Evolutionary conservation across 2,888 invertebrate genomes (phyloP).

Genomic region (Epistrophe eligans): DNA sequence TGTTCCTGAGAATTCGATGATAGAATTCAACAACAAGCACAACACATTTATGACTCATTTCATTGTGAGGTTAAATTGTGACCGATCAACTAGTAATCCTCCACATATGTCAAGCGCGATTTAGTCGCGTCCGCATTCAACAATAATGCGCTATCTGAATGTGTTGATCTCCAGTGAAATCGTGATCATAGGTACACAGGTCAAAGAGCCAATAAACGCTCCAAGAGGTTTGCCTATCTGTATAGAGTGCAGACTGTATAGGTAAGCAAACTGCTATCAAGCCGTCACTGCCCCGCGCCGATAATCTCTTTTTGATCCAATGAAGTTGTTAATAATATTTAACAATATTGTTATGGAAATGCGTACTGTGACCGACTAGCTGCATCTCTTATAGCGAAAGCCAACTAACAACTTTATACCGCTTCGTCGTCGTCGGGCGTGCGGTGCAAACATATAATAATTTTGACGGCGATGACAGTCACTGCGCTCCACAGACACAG

Average conservation of each 20-base stretch:
- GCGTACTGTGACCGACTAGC: slow-evolving; percentile 50
- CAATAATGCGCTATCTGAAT: slow-evolving; percentile 64
- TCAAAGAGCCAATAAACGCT: slow-evolving; percentile 73
- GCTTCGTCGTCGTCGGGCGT: not conserved
- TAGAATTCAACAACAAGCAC: slow-evolving; percentile 46
- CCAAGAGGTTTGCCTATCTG: slow-evolving; percentile 36
- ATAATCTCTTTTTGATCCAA: slow-evolving; percentile 76
- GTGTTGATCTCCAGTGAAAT: slow-evolving; percentile 66
- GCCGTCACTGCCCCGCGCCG: slow-evolving; percentile 35
- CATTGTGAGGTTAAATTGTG: slow-evolving; percentile 45
- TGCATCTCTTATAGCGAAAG: slow-evolving; percentile 48
- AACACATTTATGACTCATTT: slow-evolving; percentile 51
- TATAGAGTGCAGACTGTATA: not conserved
- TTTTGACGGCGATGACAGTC: slow-evolving; percentile 72
- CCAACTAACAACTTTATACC: slow-evolving; percentile 25
- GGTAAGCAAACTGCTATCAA: slow-evolving; percentile 13
- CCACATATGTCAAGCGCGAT: slow-evolving; percentile 66
- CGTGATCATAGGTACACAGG: slow-evolving; percentile 75
- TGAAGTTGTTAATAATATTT: slow-evolving; percentile 76
- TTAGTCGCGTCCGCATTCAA: slow-evolving; percentile 73
- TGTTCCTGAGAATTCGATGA: slow-evolving; percentile 63
- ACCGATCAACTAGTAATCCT: slow-evolving; percentile 69
- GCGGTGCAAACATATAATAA: slow-evolving; percentile 58
- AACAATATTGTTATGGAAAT: slow-evolving; percentile 75
- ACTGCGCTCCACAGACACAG: slow-evolving; percentile 33